Conservation (phyloP, 1,140 invertebrate genomes). For the Helicoverpa zea region DNA sequence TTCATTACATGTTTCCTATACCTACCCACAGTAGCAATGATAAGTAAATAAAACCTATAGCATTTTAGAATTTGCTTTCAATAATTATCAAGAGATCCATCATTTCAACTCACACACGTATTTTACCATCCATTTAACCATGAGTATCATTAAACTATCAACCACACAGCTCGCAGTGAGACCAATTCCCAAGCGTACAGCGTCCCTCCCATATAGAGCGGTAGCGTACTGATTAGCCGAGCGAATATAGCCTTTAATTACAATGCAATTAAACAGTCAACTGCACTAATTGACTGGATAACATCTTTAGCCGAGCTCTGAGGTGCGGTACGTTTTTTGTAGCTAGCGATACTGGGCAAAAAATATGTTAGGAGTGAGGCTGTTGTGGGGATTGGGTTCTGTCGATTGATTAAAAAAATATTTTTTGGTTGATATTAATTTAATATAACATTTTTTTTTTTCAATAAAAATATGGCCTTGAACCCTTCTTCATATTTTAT, state of each 20-base stretch:
- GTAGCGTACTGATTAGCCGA: conserved; percentile 64
- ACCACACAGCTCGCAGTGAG: background rate
- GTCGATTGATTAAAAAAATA: background rate
- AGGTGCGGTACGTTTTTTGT: conserved; percentile 60
- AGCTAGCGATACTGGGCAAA: conserved; percentile 51
- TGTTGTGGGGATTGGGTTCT: conserved; percentile 28
- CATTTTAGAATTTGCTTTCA: too few relatives aligned
- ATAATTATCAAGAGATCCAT: too few relatives aligned
- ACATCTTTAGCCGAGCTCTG: conserved; percentile 56
- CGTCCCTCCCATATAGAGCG: conserved; percentile 68
- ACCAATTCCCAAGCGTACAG: conserved; percentile 26
- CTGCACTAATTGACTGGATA: conserved; percentile 67
- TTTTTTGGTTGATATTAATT: background rate
- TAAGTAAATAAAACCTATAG: too few relatives aligned
- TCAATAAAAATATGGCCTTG: too few relatives aligned
- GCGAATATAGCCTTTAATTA: conserved; percentile 72
- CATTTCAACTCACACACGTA: too few relatives aligned
- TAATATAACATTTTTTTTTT: background rate
- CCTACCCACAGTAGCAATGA: too few relatives aligned
- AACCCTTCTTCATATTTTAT: too few relatives aligned
- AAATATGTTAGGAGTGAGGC: conserved; percentile 57
- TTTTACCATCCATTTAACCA: too few relatives aligned
- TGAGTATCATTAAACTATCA: too few relatives aligned
- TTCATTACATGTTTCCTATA: too few relatives aligned
- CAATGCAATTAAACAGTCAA: conserved; percentile 72